These are phyloP conservation scores for Cremastobaeus sp. DNA, from an alignment of 2,888 invertebrate species.

Conservation along the genomic window DNA sequence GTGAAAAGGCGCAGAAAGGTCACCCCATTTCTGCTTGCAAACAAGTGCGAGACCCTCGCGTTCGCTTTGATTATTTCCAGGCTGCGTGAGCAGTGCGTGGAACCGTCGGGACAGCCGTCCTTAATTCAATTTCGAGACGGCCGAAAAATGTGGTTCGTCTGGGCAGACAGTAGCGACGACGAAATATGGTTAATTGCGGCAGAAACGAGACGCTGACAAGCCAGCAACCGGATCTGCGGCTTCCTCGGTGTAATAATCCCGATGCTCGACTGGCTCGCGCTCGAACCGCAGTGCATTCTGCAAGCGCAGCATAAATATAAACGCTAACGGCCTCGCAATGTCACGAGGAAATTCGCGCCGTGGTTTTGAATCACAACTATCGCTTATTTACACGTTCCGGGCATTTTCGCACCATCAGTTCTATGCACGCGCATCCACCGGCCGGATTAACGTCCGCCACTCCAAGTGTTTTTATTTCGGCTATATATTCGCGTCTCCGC, in stretches of 20 bases:
- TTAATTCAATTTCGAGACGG: slow-evolving; percentile 42
- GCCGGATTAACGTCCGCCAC: slow-evolving; percentile 44
- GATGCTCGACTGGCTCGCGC: slow-evolving; percentile 15
- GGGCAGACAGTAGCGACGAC: slow-evolving; percentile 43
- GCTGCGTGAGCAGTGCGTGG: slow-evolving; percentile 24
- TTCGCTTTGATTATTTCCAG: slow-evolving; percentile 41
- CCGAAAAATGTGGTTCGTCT: slow-evolving; percentile 32
- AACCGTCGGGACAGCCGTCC: slow-evolving; percentile 33
- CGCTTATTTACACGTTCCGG: slow-evolving; percentile 59
- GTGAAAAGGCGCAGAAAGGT: background rate
- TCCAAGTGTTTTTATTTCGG: slow-evolving; percentile 55
- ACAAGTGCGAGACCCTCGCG: slow-evolving; percentile 41
- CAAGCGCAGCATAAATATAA: slow-evolving; percentile 45
- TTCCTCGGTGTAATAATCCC: slow-evolving; percentile 50
- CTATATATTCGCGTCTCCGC: slow-evolving; percentile 49
- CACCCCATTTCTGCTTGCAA: slow-evolving; percentile 19
- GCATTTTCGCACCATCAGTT: slow-evolving; percentile 55
- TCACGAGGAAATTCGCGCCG: slow-evolving; percentile 50
- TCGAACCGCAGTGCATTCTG: slow-evolving; percentile 43
- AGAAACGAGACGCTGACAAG: slow-evolving; percentile 53
- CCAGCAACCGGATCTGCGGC: slow-evolving; percentile 42
- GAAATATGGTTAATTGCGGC: slow-evolving; percentile 55
- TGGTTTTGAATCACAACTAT: slow-evolving; percentile 53
- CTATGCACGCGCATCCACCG: slow-evolving; percentile 47
- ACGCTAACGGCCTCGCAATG: slow-evolving; percentile 20